These are phyloP conservation scores for Diploptera punctata DNA, from an alignment of 2,888 invertebrate species.

Conservation along the genomic window DNA sequence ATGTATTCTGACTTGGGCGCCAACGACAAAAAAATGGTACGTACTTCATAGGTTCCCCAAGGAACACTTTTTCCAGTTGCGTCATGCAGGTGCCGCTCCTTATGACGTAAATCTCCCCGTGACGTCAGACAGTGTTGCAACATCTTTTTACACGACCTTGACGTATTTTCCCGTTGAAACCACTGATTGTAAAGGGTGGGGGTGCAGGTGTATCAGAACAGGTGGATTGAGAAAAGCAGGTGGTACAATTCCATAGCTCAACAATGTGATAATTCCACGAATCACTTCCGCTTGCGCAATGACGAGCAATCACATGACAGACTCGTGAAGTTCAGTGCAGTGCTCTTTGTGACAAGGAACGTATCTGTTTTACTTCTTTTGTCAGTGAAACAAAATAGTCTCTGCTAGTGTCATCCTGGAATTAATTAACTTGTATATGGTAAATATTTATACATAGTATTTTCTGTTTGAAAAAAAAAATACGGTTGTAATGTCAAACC, in stretches of 20 bases:
- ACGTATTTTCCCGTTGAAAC: background rate
- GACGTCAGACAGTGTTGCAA: conserved; percentile 32
- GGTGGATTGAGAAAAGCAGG: background rate
- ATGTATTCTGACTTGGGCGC: conserved; percentile 37
- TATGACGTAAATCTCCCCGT: conserved; percentile 35
- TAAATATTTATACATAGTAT: background rate
- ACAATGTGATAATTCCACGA: background rate
- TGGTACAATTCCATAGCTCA: background rate
- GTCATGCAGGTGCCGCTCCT: conserved; percentile 22
- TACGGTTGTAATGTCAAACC: no score
- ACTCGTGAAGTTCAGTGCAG: conserved; percentile 22
- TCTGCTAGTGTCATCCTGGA: background rate
- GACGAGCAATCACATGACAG: conserved; percentile 10
- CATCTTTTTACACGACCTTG: conserved; percentile 30
- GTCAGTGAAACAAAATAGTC: no score
- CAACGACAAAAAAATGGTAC: conserved; percentile 33
- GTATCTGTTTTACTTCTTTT: background rate
- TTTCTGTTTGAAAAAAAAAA: background rate
- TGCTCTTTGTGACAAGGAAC: background rate
- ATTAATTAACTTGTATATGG: background rate
- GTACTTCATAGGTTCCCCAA: background rate
- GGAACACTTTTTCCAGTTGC: background rate
- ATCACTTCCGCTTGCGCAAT: conserved; percentile 30
- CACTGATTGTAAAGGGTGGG: background rate
- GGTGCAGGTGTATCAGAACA: background rate